A percentile compares a stretch with the other conserved stretches of the same genome.
Conservation (phyloP, 2,888 invertebrate species). For the Scotopteryx bipunctaria region DNA sequence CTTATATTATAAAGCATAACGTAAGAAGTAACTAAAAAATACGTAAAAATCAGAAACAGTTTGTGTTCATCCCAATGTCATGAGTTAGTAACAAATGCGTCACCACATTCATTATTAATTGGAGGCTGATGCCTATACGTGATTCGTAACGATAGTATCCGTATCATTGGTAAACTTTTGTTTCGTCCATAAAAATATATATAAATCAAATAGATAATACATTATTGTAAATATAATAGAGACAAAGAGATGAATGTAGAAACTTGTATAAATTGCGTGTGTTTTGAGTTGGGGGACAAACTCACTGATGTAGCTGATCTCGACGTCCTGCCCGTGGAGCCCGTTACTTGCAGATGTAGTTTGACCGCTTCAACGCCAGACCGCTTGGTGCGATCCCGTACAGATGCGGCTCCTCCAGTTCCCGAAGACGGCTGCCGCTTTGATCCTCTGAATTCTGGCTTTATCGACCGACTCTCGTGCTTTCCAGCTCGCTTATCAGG, state of each 20-base stretch:
- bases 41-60: neutral
- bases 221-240: too few relatives aligned
- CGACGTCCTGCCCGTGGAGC: constrained; percentile 72
- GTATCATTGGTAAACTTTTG: too few relatives aligned
- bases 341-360: constrained; percentile 67
- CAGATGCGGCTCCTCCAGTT: constrained; percentile 41
- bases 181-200: too few relatives aligned
- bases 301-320: constrained; percentile 74
- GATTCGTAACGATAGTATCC: too few relatives aligned
- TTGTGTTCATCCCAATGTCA: constrained; percentile 18
- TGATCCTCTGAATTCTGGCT: constrained; percentile 42
- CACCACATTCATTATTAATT: constrained; percentile 23
- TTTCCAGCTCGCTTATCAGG: constrained; percentile 47
- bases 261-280: too few relatives aligned
- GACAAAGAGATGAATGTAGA: too few relatives aligned
- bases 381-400: constrained; percentile 57
- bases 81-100: constrained; percentile 24
- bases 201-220: too few relatives aligned
- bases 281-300: neutral
- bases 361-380: constrained; percentile 77
- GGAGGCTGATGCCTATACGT: constrained; percentile 1
- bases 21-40: too few relatives aligned
- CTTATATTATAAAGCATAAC: too few relatives aligned
- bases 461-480: constrained; percentile 44
- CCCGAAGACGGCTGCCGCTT: constrained; percentile 37